Evolutionary conservation across 2,888 invertebrate genomes (phyloP).

Genomic region (Dasypolia templi): DNA sequence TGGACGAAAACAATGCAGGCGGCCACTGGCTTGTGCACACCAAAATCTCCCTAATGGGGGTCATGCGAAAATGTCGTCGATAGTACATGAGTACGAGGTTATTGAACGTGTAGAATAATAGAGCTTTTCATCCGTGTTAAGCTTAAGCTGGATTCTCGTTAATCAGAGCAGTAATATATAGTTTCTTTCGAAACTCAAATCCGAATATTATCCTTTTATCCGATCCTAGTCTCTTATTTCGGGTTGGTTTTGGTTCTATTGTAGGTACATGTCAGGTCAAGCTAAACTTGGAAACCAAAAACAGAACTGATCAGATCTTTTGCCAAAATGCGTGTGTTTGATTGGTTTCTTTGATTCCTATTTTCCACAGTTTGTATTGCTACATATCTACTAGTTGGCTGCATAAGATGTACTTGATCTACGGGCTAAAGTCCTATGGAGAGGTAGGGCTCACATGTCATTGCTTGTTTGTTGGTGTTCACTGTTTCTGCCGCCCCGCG

Average conservation of each 20-base stretch:
- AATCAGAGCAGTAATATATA: neutral
- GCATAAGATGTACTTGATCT: neutral
- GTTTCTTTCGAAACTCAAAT: neutral
- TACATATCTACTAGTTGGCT: no score
- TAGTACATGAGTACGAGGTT: no score
- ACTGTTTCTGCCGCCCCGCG: conserved; percentile 67
- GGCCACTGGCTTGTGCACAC: no score
- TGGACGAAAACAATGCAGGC: no score
- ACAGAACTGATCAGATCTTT: no score
- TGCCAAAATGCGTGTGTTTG: neutral
- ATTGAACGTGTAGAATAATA: no score
- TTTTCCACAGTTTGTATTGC: neutral
- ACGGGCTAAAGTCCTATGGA: conserved; percentile 20
- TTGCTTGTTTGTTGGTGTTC: conserved; percentile 4
- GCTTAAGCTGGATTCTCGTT: neutral
- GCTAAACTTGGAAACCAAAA: neutral
- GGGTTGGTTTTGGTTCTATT: neutral
- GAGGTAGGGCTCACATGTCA: conserved; percentile 12
- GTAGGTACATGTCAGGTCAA: neutral
- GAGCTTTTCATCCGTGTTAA: neutral
- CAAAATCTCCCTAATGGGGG: no score
- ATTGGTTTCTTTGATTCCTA: neutral
- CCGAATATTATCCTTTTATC: neutral
- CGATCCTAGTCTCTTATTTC: neutral
- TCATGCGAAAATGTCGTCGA: no score